Base-by-base conservation (phyloP, 2,113 vertebrate species). In the Oreochromis aureus region DNA sequence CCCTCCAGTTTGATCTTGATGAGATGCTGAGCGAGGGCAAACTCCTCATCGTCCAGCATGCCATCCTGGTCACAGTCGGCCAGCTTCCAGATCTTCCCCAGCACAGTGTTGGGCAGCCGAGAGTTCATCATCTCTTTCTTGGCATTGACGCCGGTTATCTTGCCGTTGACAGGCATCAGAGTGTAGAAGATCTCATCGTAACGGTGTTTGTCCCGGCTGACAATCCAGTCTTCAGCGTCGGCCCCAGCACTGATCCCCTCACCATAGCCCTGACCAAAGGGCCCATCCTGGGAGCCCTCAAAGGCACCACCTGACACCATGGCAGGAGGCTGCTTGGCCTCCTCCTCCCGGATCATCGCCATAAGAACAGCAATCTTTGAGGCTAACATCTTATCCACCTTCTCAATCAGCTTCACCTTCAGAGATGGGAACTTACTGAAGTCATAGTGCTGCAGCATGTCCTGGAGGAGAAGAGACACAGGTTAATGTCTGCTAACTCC, bases 171-270 rank as follows among this genome's bases (percentile, higher is more conserved):
- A 6, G 98, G 98, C 36, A 98, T 98, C 56, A 99, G 95, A 3
- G 97, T 98, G 86, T 98, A 99, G 96, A 99, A 99, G 93, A 99
- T 97, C 97, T 99, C 98, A n/a, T 99, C 98, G 0, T 99, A 99
- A 63, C 95, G 93, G 32, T 98, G 98, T 91, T 99, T 99, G 93
- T 99, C 98, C 13, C 97, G 98, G 92, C 96, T 96, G 85, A 99
- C 97, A 7, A 99, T 97, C 98, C 98, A 99, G 85, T 99, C 98
- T 1, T 98, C 98, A 9, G 97, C 96, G 6, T 98, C 98, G 1
- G 97, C 97, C 2, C 98, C 98, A 91, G 98, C 98, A 78, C 98
- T 97, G 86, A 98, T 97, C 34, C 98, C 98, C 95, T 99, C 98
- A 44, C 98, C 98, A 0, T 99, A 99, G 58, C 98, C 98, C 0